Base-by-base conservation (phyloP, 1,140 invertebrate species). In the Atopsyche davidsoni region DNA sequence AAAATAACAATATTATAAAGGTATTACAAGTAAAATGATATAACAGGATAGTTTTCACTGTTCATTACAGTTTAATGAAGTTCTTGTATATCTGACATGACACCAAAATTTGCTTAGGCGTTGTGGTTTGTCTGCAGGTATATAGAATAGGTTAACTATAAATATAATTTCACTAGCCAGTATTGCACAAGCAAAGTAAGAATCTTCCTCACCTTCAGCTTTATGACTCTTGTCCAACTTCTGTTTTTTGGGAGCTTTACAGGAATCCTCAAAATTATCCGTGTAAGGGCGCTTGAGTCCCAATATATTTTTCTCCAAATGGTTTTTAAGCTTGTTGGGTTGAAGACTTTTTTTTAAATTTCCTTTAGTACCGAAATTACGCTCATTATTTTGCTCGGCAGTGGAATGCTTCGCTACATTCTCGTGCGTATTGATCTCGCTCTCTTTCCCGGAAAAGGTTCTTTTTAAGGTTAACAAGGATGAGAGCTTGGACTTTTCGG, bases 381-480 rank as follows among this genome's bases (percentile, higher is more conserved):
- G 10, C 10, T 39, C 36, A 19, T 39, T 14, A 14, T 16, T 39
- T 4, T 4, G 4, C 4, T 4, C 3, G 11, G n/a, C 10, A 9
- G 16, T 39, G 3, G 14, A 39, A 39, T 11, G 3, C n/a, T 34
- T 39, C 16, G 4, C 34, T 18, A 18, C 38, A 18, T 16, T 21
- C 4, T 18, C 38, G 7, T n/a, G 22, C 7, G 11, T 22, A 25
- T 21, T 23, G 9, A n/a, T 22, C n/a, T 6, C 11, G 17, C 22
- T 10, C n/a, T 11, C 36, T 19, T 39, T 16, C 19, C 13, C 24
- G 21, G 22, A 19, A 42, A 63, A 66, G 69, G 70, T 72, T 64
- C 69, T 70, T 62, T 59, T 70, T 49, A 67, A 69, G 22, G 70
- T 61, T 47, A 64, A 66, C 50, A 67, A 69, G 22, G 70, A 62